Evolutionary conservation across 2,888 invertebrate species (phyloP).

Genomic region (Polyommatus iphigenia): DNA sequence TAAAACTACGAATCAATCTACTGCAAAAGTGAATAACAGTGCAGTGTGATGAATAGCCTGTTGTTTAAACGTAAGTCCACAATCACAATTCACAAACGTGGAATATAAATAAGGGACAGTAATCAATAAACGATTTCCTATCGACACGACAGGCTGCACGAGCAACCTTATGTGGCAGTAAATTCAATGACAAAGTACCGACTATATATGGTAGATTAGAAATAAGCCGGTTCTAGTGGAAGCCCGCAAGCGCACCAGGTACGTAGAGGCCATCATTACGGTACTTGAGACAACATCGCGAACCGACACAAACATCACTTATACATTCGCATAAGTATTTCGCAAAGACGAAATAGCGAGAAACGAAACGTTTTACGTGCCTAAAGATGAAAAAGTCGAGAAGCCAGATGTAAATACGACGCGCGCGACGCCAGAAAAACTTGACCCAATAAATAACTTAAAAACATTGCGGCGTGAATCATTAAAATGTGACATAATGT

Average conservation of each 20-base stretch:
- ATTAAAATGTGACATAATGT: slow-evolving; percentile 27
- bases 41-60: not conserved
- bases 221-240: slow-evolving; percentile 48
- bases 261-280: slow-evolving; percentile 60
- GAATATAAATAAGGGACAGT: slow-evolving; percentile 2
- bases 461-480: slow-evolving; percentile 15
- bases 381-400: not conserved
- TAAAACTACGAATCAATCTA: not conserved
- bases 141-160: slow-evolving; percentile 29
- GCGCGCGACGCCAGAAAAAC: not conserved
- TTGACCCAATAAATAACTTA: not conserved
- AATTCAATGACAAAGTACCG: slow-evolving; percentile 52
- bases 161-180: slow-evolving; percentile 43
- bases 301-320: slow-evolving; percentile 24
- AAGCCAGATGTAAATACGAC: slow-evolving; percentile 8
- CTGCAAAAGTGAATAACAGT: not conserved
- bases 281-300: slow-evolving; percentile 54
- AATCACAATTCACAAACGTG: not conserved
- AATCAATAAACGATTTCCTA: slow-evolving; percentile 9
- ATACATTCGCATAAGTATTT: not conserved
- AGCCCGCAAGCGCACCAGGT: slow-evolving; percentile 43
- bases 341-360: not conserved
- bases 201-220: slow-evolving; percentile 51
- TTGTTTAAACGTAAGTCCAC: not conserved
- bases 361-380: not conserved